Evolutionary conservation across 2,888 invertebrate species (phyloP), one percentile per base, ranked within the genome.

Genomic region (Pantelozetes paolii): DNA sequence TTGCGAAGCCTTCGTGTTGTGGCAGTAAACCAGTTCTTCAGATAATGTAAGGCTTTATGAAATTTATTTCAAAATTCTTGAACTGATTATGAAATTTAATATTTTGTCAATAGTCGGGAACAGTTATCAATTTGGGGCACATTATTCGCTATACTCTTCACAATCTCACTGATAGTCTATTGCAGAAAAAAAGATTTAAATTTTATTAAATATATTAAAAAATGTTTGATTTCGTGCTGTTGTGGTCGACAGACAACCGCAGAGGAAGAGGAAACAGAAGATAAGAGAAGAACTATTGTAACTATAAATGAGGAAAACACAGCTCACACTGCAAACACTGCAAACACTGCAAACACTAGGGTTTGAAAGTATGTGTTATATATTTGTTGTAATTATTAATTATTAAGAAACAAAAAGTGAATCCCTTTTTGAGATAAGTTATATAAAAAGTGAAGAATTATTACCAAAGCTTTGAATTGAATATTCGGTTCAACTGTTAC

Each of bases 1-100:
- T 74, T 59, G 76, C 76, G 20, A 78, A 77, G 67, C 78, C 79
- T 9, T 77, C 79, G 5, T 79, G 79, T 36, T 79, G 79, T 71
- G 76, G 76, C 1, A 76, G 77, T 59, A 78, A 79, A 73, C 76
- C 76, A 36, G 74, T 73, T 13, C 73, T 74, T 71, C 67, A 76
- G n/a, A 77, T 78, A 71, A 75, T 78, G 79, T 79, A 76, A 76
- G 77, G n/a, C 20, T 20, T 50, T 50, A 8, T 42, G 40, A n/a
- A 40, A 62, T 71, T 30, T 13, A 48, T 15, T 71, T 28, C 23
- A n/a, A 71, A 18, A 6, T 45, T 62, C 18, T 62, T 15, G 5
- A n/a, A 32, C 28, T 32, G 54, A 62, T 62, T 36, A n/a, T 36
- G 62, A 62, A 18, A 9, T 5, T 54, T 45, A 18, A 45, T 45